These are phyloP conservation scores for Amphipyra tragopoginis DNA, from an alignment of 2,888 invertebrate species.

Conservation along the genomic window DNA sequence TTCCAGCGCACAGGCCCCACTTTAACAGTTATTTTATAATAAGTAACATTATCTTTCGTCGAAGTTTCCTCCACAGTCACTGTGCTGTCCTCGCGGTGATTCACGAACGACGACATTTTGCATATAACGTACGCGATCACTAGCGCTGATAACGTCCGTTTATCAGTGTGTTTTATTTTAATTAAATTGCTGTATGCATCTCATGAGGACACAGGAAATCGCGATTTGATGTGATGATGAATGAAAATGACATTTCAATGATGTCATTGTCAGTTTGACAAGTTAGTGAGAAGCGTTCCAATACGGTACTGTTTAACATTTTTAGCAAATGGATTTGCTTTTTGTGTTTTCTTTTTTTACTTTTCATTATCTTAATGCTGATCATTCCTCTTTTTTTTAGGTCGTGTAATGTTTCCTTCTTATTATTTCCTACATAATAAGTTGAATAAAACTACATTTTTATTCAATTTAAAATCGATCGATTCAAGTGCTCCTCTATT, in stretches of 20 bases:
- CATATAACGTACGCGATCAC: slow-evolving; percentile 21
- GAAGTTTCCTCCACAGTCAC: slow-evolving; percentile 92
- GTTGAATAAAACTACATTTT: too few relatives aligned
- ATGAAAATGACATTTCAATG: slow-evolving; percentile 15
- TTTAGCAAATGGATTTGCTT: too few relatives aligned
- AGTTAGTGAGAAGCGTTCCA: too few relatives aligned
- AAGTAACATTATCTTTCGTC: slow-evolving; percentile 92
- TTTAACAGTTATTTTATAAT: slow-evolving; percentile 92
- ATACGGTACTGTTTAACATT: too few relatives aligned
- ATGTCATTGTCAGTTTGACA: too few relatives aligned
- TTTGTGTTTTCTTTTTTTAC: too few relatives aligned
- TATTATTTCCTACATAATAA: too few relatives aligned
- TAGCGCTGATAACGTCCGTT: slow-evolving; percentile 20
- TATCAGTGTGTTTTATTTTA: slow-evolving; percentile 29
- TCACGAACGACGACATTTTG: slow-evolving; percentile 93
- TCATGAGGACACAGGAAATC: slow-evolving; percentile 24
- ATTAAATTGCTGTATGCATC: slow-evolving; percentile 35
- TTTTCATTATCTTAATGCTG: too few relatives aligned
- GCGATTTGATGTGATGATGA: slow-evolving; percentile 17
- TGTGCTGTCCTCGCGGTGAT: slow-evolving; percentile 91
- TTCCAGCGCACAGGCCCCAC: slow-evolving; percentile 95
- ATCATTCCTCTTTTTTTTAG: too few relatives aligned
- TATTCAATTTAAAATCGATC: too few relatives aligned
- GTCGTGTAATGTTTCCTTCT: too few relatives aligned
- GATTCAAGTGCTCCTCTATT: slow-evolving; percentile 1